Conservation (phyloP, 2,797 vertebrate species). For the Myotis vivesi region DNA sequence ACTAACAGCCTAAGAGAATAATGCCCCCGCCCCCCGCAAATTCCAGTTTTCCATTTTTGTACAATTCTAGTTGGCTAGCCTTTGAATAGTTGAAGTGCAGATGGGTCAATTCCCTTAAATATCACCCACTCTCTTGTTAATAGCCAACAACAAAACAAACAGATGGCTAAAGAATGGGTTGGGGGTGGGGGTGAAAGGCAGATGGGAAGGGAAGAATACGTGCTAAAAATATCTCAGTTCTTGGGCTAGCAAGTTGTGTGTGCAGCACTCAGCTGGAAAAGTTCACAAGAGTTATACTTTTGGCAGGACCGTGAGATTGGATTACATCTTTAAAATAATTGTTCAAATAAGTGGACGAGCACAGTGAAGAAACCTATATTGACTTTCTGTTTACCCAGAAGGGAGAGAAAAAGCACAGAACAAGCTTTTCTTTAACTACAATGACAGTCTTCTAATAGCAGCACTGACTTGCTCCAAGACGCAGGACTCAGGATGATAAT, state of each 20-base stretch:
- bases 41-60: not conserved
- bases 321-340: slow-evolving; percentile 82
- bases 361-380: slow-evolving; percentile 79
- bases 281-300: slow-evolving; percentile 53
- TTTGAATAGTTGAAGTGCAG: slow-evolving; percentile 57
- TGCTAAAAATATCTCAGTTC: slow-evolving; percentile 38
- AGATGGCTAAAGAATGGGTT: slow-evolving; percentile 66
- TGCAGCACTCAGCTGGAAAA: slow-evolving; percentile 45
- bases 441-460: slow-evolving; percentile 86
- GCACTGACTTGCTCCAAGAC: slow-evolving; percentile 83
- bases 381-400: slow-evolving; percentile 84
- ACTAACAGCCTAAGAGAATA: slow-evolving; percentile 18
- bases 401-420: slow-evolving; percentile 82
- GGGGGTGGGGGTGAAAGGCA: not conserved
- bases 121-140: slow-evolving; percentile 57
- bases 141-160: slow-evolving; percentile 58
- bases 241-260: slow-evolving; percentile 1
- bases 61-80: slow-evolving; percentile 35
- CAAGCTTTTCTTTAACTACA: slow-evolving; percentile 87
- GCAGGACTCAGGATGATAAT: slow-evolving; percentile 86
- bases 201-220: slow-evolving; percentile 2
- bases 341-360: slow-evolving; percentile 80
- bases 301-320: slow-evolving; percentile 45
- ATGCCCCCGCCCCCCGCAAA: not conserved
- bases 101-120: slow-evolving; percentile 64